These are phyloP conservation scores for Ammodytes marinus DNA, from an alignment of 2,113 vertebrate genomes.

Conservation along the genomic window DNA sequence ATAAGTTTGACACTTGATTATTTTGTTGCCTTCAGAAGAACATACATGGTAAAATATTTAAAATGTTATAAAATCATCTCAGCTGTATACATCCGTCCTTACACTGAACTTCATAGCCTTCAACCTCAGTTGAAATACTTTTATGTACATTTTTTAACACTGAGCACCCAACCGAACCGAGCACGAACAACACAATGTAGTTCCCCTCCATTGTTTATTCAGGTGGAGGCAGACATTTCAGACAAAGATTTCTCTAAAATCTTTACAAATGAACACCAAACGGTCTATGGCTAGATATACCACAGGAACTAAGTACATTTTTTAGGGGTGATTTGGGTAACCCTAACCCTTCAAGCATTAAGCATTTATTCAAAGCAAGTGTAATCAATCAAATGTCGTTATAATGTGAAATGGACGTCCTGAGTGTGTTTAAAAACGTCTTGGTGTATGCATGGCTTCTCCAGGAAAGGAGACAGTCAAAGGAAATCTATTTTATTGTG, in stretches of 20 bases:
- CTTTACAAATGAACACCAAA: slow-evolving; percentile 1
- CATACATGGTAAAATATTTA: neutral
- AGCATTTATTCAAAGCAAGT: slow-evolving; percentile 6
- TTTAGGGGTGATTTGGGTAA: neutral
- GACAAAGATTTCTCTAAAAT: neutral
- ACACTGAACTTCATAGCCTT: neutral
- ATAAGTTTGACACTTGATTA: neutral
- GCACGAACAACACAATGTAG: neutral
- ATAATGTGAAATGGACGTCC: slow-evolving; percentile 37
- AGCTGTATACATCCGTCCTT: neutral
- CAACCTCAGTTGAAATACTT: slow-evolving; percentile 6
- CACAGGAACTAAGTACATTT: neutral
- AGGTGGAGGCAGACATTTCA: neutral
- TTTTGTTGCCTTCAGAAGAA: neutral
- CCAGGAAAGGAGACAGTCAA: slow-evolving; percentile 71
- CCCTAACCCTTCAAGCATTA: slow-evolving; percentile 8
- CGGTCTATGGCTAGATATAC: neutral
- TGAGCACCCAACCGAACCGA: neutral
- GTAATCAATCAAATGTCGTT: neutral
- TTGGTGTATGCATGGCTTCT: slow-evolving; percentile 18
- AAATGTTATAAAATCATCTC: neutral
- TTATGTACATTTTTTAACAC: neutral
- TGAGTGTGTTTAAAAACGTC: slow-evolving; percentile 18
- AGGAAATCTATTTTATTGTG: slow-evolving; percentile 83
- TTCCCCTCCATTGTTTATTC: neutral